Percentiles rank a stretch among this genome's conserved stretches.
phyloP scores from a whole-genome alignment of 2,888 invertebrate genomes.

The Trachelus stipa region DNA sequence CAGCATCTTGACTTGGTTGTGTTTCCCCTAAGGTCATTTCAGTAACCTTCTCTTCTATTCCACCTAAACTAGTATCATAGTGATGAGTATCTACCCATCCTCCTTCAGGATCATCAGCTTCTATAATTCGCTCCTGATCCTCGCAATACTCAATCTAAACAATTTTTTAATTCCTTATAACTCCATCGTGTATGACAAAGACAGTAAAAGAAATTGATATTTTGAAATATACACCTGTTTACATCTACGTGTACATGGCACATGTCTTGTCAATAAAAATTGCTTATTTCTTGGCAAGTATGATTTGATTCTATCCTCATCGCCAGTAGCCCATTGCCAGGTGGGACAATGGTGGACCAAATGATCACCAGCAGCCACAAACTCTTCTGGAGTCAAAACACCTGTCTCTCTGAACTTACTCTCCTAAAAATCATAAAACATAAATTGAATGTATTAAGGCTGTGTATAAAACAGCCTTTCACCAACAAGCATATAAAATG shows the following conservation, averaged over 20 bases:
- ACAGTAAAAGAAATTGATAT: neutral
- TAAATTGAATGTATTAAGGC: neutral
- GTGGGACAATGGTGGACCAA: conserved; percentile 99
- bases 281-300: conserved; percentile 97
- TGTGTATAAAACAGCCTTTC: neutral
- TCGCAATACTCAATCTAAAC: conserved; percentile 89
- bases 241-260: conserved; percentile 95
- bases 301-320: conserved; percentile 86
- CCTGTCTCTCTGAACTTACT: conserved; percentile 98
- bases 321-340: conserved; percentile 98
- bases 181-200: conserved; percentile 23
- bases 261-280: conserved; percentile 96
- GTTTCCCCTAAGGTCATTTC: conserved; percentile 89
- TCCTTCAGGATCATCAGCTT: conserved; percentile 86
- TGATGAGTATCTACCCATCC: conserved; percentile 99
- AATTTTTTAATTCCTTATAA: conserved; percentile 49
- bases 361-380: conserved; percentile 98
- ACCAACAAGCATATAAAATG: neutral
- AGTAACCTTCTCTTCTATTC: conserved; percentile 81
- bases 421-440: conserved; percentile 72
- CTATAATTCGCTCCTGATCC: conserved; percentile 91
- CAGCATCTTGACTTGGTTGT: conserved; percentile 53
- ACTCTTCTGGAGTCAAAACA: conserved; percentile 98
- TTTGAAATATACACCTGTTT: conserved; percentile 75
- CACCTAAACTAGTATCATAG: conserved; percentile 75